phyloP scores from a whole-genome alignment of 1,140 invertebrate species.

The Drosophila nigromelanica region DNA sequence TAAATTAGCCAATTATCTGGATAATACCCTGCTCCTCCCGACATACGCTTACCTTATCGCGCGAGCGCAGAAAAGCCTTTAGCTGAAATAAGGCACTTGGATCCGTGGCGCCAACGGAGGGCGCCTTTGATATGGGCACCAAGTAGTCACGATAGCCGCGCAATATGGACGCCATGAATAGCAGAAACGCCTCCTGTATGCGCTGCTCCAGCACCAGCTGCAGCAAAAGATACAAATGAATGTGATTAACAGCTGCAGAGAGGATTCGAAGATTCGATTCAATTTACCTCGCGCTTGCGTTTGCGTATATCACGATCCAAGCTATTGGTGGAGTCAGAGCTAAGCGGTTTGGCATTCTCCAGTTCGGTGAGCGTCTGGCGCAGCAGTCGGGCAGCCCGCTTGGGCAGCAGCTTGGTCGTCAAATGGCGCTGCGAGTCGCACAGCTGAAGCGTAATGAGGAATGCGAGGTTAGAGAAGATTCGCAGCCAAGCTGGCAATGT shows the following conservation, averaged over 20 bases:
- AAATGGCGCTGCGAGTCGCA: constrained; percentile 95
- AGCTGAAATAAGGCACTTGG: constrained; percentile 97
- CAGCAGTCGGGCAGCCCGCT: constrained; percentile 92
- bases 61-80: constrained; percentile 89
- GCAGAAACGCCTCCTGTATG: constrained; percentile 98
- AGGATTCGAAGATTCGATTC: no score
- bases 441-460: constrained; percentile 85
- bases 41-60: constrained; percentile 85
- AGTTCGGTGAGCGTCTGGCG: constrained; percentile 89
- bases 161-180: constrained; percentile 97
- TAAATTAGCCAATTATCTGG: background rate
- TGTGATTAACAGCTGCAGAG: background rate
- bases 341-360: constrained; percentile 84
- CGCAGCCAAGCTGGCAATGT: background rate
- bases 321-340: constrained; percentile 86
- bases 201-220: constrained; percentile 92
- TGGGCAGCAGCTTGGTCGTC: constrained; percentile 93
- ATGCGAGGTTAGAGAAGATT: background rate
- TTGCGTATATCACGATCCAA: constrained; percentile 86
- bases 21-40: background rate
- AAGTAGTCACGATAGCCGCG: constrained; percentile 96
- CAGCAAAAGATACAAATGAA: constrained; percentile 76
- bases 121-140: constrained; percentile 97
- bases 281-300: constrained; percentile 85
- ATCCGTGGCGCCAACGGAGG: constrained; percentile 96